phyloP scores from a whole-genome alignment of 2,113 vertebrate species.

The Copsychus sechellarum region DNA sequence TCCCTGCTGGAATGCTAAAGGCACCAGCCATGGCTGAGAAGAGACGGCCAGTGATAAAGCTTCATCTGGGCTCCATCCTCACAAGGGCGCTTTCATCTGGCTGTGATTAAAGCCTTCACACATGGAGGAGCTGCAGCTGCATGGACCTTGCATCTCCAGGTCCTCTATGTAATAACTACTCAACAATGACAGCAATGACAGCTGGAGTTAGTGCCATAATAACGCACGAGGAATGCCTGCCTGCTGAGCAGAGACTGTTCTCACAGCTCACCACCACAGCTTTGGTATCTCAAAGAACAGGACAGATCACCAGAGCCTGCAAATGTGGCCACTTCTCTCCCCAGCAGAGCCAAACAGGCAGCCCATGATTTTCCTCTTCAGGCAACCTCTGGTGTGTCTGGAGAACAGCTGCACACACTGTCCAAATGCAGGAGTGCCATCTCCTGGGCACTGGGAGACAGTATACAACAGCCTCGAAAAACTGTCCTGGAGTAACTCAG shows the following conservation, averaged over 20 bases:
- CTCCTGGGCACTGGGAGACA: background rate
- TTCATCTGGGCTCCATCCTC: background rate
- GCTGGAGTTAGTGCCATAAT: background rate
- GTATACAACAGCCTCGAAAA: background rate
- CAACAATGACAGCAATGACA: background rate
- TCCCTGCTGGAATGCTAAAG: background rate
- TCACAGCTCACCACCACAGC: background rate
- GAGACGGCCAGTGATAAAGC: background rate
- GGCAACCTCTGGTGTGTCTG: background rate
- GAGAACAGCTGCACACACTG: background rate
- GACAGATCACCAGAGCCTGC: background rate
- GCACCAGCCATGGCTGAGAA: background rate
- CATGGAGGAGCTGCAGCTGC: background rate
- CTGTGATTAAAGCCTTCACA: background rate
- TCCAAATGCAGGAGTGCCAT: constrained; percentile 4
- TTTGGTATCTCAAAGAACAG: background rate
- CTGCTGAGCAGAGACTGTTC: background rate
- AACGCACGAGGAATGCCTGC: accelerated
- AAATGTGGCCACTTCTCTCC: background rate
- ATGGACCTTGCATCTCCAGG: background rate
- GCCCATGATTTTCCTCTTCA: background rate
- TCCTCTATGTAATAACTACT: background rate
- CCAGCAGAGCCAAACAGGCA: background rate
- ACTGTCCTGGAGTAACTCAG: background rate
- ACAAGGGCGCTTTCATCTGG: background rate